Percentiles rank a stretch among this genome's conserved stretches.
Conservation (phyloP, 2,888 invertebrate species). For the Drosophila sordidula region DNA sequence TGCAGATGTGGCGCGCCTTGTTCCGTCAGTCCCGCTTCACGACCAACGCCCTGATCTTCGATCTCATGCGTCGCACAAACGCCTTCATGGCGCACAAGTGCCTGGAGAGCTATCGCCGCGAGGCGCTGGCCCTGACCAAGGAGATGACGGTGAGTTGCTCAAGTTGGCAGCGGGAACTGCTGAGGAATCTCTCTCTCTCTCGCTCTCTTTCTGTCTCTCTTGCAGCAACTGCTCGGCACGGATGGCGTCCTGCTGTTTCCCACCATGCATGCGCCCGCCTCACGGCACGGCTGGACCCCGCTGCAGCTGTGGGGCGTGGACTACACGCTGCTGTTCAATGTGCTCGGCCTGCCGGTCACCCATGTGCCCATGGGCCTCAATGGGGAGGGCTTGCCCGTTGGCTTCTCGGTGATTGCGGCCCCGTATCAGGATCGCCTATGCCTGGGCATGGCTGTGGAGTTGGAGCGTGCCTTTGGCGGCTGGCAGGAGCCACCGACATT, state of each 20-base stretch:
- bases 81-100: constrained; percentile 66
- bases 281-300: constrained; percentile 87
- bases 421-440: constrained; percentile 92
- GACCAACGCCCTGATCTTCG: constrained; percentile 74
- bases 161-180: neutral
- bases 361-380: constrained; percentile 90
- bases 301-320: constrained; percentile 75
- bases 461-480: constrained; percentile 93
- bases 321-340: constrained; percentile 84
- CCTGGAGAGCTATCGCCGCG: constrained; percentile 54
- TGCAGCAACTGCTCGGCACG: constrained; percentile 86
- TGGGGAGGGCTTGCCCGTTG: constrained; percentile 89
- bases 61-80: constrained; percentile 69
- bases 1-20: constrained; percentile 52
- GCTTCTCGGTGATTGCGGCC: constrained; percentile 91
- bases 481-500: constrained; percentile 88
- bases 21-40: constrained; percentile 68
- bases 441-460: constrained; percentile 91
- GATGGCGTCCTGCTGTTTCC: constrained; percentile 91
- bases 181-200: too few species aligned
- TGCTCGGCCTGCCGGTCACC: constrained; percentile 91
- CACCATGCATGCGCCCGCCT: constrained; percentile 88
- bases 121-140: constrained; percentile 46
- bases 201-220: neutral
- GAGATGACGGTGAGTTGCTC: constrained; percentile 59